Evolutionary conservation across 2,113 vertebrate genomes (phyloP).

Genomic region (Eclectus roratus): DNA sequence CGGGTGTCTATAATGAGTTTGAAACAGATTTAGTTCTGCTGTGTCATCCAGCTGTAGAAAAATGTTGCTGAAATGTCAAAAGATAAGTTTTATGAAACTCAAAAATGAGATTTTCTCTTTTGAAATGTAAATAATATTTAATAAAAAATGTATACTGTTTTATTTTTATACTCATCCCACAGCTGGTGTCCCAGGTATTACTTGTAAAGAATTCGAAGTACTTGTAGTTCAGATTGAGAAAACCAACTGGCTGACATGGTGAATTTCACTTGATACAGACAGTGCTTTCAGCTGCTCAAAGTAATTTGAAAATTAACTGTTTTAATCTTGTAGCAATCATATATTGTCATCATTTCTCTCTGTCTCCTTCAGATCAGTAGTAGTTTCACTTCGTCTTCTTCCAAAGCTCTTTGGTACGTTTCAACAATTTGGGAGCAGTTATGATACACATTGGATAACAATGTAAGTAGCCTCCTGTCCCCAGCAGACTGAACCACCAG

Average conservation of each 20-base stretch:
- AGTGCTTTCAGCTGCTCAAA: neutral
- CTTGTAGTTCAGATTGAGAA: neutral
- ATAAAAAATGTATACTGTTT: neutral
- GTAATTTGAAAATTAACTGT: neutral
- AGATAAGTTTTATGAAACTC: neutral
- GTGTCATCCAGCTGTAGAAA: neutral
- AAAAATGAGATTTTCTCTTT: neutral
- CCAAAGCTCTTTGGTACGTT: slow-evolving; percentile 98
- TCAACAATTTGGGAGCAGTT: slow-evolving; percentile 98
- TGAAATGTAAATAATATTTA: neutral
- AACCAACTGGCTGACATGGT: neutral
- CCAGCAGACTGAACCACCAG: neutral
- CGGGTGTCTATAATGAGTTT: neutral
- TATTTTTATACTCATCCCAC: neutral
- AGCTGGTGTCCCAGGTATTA: neutral
- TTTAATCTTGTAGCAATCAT: neutral
- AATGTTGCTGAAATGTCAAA: neutral
- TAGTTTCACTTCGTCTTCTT: slow-evolving; percentile 94
- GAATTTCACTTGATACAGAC: neutral
- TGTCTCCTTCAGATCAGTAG: slow-evolving; percentile 85
- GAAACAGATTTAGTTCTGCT: neutral
- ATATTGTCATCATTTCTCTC: neutral
- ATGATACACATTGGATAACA: slow-evolving; percentile 99
- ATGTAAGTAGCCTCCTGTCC: slow-evolving; percentile 81
- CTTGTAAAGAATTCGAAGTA: neutral